phyloP scores from a whole-genome alignment of 2,888 invertebrate genomes.

The Harpagoxenus sublaevis region DNA sequence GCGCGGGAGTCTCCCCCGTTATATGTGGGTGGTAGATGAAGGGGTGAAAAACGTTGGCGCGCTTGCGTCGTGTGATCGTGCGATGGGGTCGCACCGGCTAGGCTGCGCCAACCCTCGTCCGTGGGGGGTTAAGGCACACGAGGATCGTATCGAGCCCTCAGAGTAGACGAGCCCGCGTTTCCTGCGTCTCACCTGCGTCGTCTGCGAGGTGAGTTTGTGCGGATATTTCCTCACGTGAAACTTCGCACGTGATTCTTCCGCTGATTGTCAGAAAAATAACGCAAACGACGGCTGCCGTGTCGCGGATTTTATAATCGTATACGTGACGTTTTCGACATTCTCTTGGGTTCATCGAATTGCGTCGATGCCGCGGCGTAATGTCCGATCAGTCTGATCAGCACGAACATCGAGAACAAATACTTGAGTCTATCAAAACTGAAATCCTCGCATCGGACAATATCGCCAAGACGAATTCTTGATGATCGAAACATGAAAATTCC shows the following conservation, averaged over 20 bases:
- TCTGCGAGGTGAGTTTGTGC: conserved; percentile 44
- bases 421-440: neutral
- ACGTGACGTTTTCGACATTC: neutral
- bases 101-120: conserved; percentile 32
- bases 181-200: conserved; percentile 45
- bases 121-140: conserved; percentile 72
- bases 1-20: neutral
- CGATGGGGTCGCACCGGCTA: conserved; percentile 21
- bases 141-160: conserved; percentile 78
- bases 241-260: neutral
- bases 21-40: neutral
- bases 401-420: neutral
- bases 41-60: conserved; percentile 61
- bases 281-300: neutral
- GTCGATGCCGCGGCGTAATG: neutral
- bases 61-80: conserved; percentile 59
- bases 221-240: neutral
- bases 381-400: neutral
- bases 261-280: neutral
- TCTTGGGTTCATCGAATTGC: neutral
- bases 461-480: neutral
- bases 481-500: neutral
- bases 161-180: conserved; percentile 73
- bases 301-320: neutral
- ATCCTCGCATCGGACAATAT: no score